A percentile compares a stretch with the other conserved stretches of the same genome.
Evolutionary conservation across 2,113 vertebrate species (phyloP).

Genomic region (Synodontis membranacea): DNA sequence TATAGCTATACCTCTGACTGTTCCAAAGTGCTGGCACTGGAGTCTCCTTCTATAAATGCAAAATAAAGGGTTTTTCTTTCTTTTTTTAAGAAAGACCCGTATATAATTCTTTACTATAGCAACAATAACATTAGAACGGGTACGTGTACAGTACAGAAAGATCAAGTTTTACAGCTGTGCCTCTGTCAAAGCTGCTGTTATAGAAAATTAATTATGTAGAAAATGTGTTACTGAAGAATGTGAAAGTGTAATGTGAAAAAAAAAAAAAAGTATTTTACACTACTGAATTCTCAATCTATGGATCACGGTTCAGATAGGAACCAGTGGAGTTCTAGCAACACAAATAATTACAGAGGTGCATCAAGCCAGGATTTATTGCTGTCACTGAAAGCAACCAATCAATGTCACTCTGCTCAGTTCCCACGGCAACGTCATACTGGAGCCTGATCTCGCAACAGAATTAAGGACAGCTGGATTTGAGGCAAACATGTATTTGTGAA

Average conservation of each 20-base stretch:
- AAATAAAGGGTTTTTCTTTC: too few relatives aligned
- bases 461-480: not conserved
- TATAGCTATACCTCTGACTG: too few relatives aligned
- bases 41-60: too few relatives aligned
- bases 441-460: not conserved
- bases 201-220: not conserved
- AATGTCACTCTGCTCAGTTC: not conserved
- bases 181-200: not conserved
- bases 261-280: not conserved
- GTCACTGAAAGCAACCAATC: slow-evolving; percentile 12
- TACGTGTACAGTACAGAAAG: not conserved
- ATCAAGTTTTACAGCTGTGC: not conserved
- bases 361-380: not conserved
- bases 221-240: not conserved
- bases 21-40: too few relatives aligned
- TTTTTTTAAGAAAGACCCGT: too few relatives aligned
- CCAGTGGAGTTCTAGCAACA: not conserved
- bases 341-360: slow-evolving; percentile 15
- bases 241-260: not conserved
- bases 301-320: not conserved
- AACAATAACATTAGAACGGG: not conserved
- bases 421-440: not conserved
- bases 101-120: not conserved
- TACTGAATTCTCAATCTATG: not conserved
- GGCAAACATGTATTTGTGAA: not conserved